Evolutionary conservation across 2,888 invertebrate genomes (phyloP), one percentile per base, ranked within the genome.

Genomic region (Phrixothrix hirtus): DNA sequence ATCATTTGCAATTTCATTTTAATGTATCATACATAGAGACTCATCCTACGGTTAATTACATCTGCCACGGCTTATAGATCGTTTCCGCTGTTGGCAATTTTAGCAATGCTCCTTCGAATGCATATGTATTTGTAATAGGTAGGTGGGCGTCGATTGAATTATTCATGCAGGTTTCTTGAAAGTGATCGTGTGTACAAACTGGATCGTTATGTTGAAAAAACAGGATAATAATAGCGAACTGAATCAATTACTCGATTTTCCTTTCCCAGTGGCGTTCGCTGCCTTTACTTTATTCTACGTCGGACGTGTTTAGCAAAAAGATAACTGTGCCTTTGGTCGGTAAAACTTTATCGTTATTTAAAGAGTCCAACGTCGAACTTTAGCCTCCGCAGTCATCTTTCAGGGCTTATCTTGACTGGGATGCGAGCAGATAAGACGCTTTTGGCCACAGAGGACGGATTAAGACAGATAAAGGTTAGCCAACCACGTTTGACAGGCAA

Each of bases 391-490:
- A 68, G 69, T 69, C 72, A 71, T 68, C 68, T 66, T 67, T 70
- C 62, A 67, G 59, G 59, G 58, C 64, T 68, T 70, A 71, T 71
- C 71, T 68, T 57, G 64, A 64, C 64, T 62, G 64, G 58, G 60
- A 64, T 56, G 63, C 61, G 63, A 62, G 59, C 61, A 68, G 70
- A 71, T 70, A 71, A 70, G 67, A 65, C 66, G 61, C 58, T 60
- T 49, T 53, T 57, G 61, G 64, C 69, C 68, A 65, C 69, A 66
- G 56, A 61, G 66, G 68, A 67, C 64, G 72, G 70, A 73, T 73
- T 72, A 72, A 70, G 69, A 71, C 67, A 71, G 72, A 73, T 72
- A 72, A 72, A 70, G 68, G 67, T 68, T 64, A 63, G 66, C 63
- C 65, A 57, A 65, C 64, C 64, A 64, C 62, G 62, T 69, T 68